phyloP scores from a whole-genome alignment of 2,797 vertebrate genomes.

The Thunnus albacares region DNA sequence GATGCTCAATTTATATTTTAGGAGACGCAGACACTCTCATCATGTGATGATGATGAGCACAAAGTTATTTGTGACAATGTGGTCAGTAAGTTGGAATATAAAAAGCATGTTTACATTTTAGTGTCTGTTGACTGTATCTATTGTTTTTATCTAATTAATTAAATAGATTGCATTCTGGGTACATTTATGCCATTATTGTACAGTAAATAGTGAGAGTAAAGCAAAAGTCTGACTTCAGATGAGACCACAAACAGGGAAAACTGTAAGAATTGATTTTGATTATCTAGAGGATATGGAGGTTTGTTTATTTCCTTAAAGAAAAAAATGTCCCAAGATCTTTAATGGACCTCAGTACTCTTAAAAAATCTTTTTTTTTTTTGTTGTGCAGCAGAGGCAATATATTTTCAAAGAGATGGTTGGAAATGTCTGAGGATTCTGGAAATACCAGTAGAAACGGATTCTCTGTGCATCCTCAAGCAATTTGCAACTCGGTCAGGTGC shows the following conservation, averaged over 20 bases:
- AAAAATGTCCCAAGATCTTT: not conserved
- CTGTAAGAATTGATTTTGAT: not conserved
- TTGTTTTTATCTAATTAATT: not conserved
- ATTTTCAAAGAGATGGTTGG: too few species aligned
- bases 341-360: not conserved
- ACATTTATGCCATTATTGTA: not conserved
- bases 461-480: too few species aligned
- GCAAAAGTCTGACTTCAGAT: slow-evolving; percentile 4
- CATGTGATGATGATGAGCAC: not conserved
- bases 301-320: not conserved
- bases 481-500: too few species aligned
- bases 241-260: not conserved
- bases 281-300: not conserved
- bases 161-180: not conserved
- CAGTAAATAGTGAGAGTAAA: not conserved
- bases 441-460: too few species aligned
- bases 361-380: too few species aligned
- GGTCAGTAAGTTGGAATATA: not conserved
- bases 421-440: too few species aligned
- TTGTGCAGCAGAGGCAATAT: too few species aligned
- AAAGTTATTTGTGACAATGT: too few species aligned
- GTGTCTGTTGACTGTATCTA: too few species aligned
- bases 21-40: not conserved
- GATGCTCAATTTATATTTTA: not conserved
- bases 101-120: not conserved